These are phyloP conservation scores for Coenonympha arcania DNA, from an alignment of 2,888 invertebrate genomes.

Conservation along the genomic window DNA sequence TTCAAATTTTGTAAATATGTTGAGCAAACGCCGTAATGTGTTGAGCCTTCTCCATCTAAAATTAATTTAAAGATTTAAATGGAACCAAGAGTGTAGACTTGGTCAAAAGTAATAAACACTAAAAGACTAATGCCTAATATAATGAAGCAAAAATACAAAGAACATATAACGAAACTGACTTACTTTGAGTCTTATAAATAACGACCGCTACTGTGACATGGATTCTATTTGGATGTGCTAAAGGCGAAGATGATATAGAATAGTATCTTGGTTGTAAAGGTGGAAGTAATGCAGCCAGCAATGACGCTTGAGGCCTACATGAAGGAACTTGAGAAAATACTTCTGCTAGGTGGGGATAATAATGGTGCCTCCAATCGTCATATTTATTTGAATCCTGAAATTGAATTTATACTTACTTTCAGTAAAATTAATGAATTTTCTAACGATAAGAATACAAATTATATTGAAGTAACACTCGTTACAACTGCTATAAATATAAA, in stretches of 20 bases:
- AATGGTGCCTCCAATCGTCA: slow-evolving; percentile 93
- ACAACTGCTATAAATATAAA: too few relatives aligned
- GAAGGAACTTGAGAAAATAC: slow-evolving; percentile 91
- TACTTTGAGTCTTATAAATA: slow-evolving; percentile 85
- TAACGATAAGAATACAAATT: too few relatives aligned
- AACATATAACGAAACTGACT: slow-evolving; percentile 31
- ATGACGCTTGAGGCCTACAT: slow-evolving; percentile 84
- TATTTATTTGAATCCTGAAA: slow-evolving; percentile 86
- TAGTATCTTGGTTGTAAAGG: slow-evolving; percentile 93
- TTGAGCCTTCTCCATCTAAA: slow-evolving; percentile 82
- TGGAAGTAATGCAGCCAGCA: slow-evolving; percentile 86
- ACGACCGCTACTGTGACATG: slow-evolving; percentile 95
- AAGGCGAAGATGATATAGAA: slow-evolving; percentile 92
- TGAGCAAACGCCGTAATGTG: slow-evolving; percentile 94
- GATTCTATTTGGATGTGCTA: slow-evolving; percentile 81
- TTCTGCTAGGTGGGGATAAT: slow-evolving; percentile 88
- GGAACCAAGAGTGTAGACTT: neutral
- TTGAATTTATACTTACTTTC: neutral
- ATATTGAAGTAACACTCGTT: too few relatives aligned
- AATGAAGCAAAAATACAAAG: too few relatives aligned
- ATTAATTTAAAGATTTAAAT: slow-evolving; percentile 14
- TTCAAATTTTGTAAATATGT: slow-evolving; percentile 85
- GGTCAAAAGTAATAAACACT: too few relatives aligned
- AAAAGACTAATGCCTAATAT: too few relatives aligned
- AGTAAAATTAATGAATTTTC: neutral